Evolutionary conservation across 1,140 invertebrate genomes (phyloP), one percentile per base, ranked within the genome.

Genomic region (Helicoverpa zea): DNA sequence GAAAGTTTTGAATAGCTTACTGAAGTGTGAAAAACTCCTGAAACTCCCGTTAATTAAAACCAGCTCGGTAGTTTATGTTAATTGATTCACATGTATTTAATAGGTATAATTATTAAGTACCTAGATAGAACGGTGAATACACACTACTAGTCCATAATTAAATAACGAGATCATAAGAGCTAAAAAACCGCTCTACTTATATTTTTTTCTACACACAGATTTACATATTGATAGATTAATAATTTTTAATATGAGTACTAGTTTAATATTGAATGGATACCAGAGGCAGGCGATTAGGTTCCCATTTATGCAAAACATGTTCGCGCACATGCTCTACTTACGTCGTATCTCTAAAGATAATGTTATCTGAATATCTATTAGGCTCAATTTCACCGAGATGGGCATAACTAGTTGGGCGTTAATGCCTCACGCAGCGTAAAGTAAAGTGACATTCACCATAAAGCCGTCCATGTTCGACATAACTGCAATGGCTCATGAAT

Each of bases 361-460:
- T 12, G 49, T 43, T 77, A 66, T 64, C 61, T 54, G 59, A n/a
- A 54, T 79, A 68, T 70, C 64, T 79, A 79, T 79, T 68, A 79
- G 76, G 63, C 52, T 68, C 35, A 70, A 58, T 18, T 54, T 70
- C 49, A 47, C 63, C 52, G 68, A 78, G 47, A 78, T 66, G 51
- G 51, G 64, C 51, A 70, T 23, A 52, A 54, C 61, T 79, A 79
- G 63, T 68, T 79, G 58, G 63, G n/a, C 30, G 35, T 52, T 68
- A 79, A 70, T 68, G 64, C 51, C 63, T 70, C 54, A 68, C 54
- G 52, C 61, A 58, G 43, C 52, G 76, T 70, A 35, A 68, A 70
- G 63, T 79, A 79, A 79, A 79, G 76, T 79, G 76, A 79, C 76
- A 79, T 78, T 68, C 63, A 78, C 76, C 76, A 78, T 79, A 79